Percentiles rank a stretch among this genome's conserved stretches.
These are phyloP conservation scores for Todiramphus saurophagus DNA, from an alignment of 2,113 vertebrate species.

Conservation along the genomic window DNA sequence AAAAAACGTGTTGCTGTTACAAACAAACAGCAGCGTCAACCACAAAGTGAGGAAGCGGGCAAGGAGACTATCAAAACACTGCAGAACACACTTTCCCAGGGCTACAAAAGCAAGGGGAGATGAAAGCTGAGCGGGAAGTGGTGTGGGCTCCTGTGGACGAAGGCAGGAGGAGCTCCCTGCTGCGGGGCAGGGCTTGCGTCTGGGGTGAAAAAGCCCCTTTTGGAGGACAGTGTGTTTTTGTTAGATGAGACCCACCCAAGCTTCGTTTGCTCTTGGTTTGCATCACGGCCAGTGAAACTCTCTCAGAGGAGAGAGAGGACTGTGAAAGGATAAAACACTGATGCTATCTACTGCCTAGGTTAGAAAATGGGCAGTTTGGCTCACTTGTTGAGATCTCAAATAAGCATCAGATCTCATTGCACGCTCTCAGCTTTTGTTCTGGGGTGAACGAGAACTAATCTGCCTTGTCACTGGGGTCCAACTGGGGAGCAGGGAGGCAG, in stretches of 20 bases:
- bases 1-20: background rate
- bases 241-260: background rate
- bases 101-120: slow-evolving; percentile 35
- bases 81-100: background rate
- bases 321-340: background rate
- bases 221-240: background rate
- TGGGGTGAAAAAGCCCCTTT: slow-evolving; percentile 14
- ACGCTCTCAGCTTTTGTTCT: background rate
- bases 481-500: background rate
- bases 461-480: background rate
- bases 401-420: background rate
- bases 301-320: background rate
- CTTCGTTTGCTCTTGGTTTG: background rate
- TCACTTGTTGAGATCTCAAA: background rate
- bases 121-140: background rate
- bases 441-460: background rate
- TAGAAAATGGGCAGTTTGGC: background rate
- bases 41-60: background rate
- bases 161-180: background rate
- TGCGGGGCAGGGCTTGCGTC: background rate
- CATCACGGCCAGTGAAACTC: background rate
- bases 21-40: slow-evolving; percentile 12
- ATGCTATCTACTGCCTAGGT: background rate
- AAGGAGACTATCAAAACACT: slow-evolving; percentile 33
- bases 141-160: fast-evolving